phyloP scores from a whole-genome alignment of 2,888 invertebrate species.

The Tryphoninae sp. region DNA sequence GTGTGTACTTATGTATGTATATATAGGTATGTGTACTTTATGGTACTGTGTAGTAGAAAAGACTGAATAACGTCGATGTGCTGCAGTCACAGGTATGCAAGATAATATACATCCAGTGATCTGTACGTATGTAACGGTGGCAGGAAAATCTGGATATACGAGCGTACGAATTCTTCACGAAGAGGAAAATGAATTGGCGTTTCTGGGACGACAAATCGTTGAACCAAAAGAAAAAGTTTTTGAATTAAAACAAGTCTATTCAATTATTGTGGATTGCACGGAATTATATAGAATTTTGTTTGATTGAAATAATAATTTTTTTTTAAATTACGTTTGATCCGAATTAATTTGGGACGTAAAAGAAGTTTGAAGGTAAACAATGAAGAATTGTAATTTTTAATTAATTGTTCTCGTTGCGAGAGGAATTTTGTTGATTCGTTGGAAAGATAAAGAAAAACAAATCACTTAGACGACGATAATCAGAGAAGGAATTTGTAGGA shows the following conservation, averaged over 20 bases:
- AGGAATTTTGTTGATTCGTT: not conserved
- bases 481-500: slow-evolving; percentile 37
- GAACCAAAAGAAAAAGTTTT: too few relatives aligned
- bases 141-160: not conserved
- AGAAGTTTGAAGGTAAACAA: too few relatives aligned
- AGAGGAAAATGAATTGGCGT: not conserved
- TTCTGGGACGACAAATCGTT: not conserved
- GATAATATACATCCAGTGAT: slow-evolving; percentile 24
- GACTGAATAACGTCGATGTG: not conserved
- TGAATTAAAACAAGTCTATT: too few relatives aligned
- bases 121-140: not conserved
- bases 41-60: not conserved
- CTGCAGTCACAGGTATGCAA: not conserved
- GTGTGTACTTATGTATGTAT: slow-evolving; percentile 30
- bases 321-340: too few relatives aligned
- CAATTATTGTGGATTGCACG: too few relatives aligned
- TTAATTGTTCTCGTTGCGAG: too few relatives aligned
- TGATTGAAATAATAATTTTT: too few relatives aligned
- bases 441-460: not conserved
- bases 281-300: too few relatives aligned
- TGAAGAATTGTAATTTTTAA: too few relatives aligned
- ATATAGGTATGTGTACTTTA: not conserved
- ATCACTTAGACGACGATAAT: slow-evolving; percentile 29
- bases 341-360: too few relatives aligned
- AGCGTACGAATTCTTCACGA: not conserved